phyloP scores from a whole-genome alignment of 2,797 vertebrate genomes.

The Scolopax bukidnonensis region DNA sequence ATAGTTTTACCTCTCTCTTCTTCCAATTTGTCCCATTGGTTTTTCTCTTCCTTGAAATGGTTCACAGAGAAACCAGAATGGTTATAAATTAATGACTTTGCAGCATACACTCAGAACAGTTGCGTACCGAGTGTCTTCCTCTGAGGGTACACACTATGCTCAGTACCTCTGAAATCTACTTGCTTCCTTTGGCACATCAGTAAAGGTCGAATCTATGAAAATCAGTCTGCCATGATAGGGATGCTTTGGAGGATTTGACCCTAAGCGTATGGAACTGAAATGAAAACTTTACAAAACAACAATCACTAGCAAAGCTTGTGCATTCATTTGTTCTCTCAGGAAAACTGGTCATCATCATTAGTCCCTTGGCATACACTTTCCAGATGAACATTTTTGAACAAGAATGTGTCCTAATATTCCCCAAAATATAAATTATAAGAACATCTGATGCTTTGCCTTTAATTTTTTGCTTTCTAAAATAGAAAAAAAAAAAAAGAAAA shows the following conservation, averaged over 20 bases:
- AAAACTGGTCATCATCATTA: background rate
- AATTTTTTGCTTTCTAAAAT: background rate
- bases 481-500: background rate
- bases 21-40: background rate
- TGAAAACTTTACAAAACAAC: background rate
- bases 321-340: background rate
- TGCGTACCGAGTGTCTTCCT: fast-evolving
- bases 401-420: background rate
- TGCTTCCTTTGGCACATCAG: background rate
- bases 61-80: background rate
- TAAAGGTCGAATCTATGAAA: background rate
- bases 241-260: background rate
- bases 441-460: background rate
- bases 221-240: background rate
- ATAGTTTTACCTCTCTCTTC: background rate
- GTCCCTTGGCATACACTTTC: fast-evolving
- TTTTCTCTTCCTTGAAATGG: background rate
- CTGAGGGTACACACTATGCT: fast-evolving
- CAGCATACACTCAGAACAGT: background rate
- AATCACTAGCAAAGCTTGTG: background rate
- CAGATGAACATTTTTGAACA: background rate
- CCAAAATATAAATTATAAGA: background rate
- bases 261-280: background rate
- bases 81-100: background rate
- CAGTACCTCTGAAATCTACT: background rate